These are phyloP conservation scores for Gastrophryne carolinensis DNA, from an alignment of 2,797 vertebrate species.

Conservation along the genomic window DNA sequence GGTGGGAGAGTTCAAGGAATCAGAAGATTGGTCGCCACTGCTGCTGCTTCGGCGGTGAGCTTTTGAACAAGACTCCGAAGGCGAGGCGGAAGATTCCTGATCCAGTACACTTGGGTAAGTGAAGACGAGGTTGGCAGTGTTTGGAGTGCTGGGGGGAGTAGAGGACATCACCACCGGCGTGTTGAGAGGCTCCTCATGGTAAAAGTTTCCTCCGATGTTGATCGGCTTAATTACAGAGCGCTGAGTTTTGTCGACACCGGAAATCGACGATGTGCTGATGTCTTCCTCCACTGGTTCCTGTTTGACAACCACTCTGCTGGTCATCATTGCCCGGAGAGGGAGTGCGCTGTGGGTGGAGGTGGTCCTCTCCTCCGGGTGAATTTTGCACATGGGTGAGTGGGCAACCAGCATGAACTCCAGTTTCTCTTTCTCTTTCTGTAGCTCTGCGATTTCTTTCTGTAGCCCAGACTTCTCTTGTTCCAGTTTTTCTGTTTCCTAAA, in stretches of 20 bases:
- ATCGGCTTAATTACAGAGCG: slow-evolving; percentile 98
- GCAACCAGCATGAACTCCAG: slow-evolving; percentile 98
- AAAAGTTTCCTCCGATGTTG: slow-evolving; percentile 85
- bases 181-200: slow-evolving; percentile 95
- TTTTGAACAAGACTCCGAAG: slow-evolving; percentile 98
- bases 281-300: slow-evolving; percentile 87
- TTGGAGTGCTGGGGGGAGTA: slow-evolving; percentile 90
- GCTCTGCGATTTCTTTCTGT: slow-evolving; percentile 93
- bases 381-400: slow-evolving; percentile 93
- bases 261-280: slow-evolving; percentile 61
- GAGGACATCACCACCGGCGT: slow-evolving; percentile 94
- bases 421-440: slow-evolving; percentile 98
- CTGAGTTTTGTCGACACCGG: slow-evolving; percentile 76
- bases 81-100: slow-evolving; percentile 92
- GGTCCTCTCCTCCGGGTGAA: slow-evolving; percentile 84
- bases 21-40: slow-evolving; percentile 97
- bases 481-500: slow-evolving; percentile 93
- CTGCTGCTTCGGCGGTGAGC: slow-evolving; percentile 98
- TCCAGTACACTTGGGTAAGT: slow-evolving; percentile 96
- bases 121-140: slow-evolving; percentile 91
- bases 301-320: slow-evolving; percentile 87
- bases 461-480: slow-evolving; percentile 95
- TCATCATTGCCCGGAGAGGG: slow-evolving; percentile 72
- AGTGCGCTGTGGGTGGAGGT: slow-evolving; percentile 71
- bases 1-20: slow-evolving; percentile 98